Evolutionary conservation across 2,113 vertebrate genomes (phyloP), one percentile per base, ranked within the genome.

Genomic region (Notechis scutatus): DNA sequence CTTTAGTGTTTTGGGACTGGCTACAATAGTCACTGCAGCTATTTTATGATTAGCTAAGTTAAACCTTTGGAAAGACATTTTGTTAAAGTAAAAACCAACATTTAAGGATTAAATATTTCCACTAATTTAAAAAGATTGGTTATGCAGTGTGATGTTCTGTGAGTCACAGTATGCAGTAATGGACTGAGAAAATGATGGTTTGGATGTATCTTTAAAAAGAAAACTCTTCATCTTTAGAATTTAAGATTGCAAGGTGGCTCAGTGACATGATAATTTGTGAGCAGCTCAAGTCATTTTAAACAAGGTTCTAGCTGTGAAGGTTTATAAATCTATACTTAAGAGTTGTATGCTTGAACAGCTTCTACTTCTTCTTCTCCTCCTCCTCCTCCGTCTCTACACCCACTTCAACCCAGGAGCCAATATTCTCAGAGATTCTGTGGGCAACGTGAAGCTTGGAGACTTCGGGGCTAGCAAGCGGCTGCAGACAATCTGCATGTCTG

Each of bases 401-500:
- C 34, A 12, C 39, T 55, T 42, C 50, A 45, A 85, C 94, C 92
- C 95, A 99, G 99, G 99, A 96, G 99, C 99, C 97, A 99, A 99
- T 96, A 99, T 99, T 95, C 98, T 99, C 94, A 98, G 99, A 94
- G 99, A 99, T 96, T 99, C 99, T 86, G 98, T 96, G 1, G 99
- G 99, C 88, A 99, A 99, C 9, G 99, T 99, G 96, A 99, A 99
- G 96, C 98, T 99, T 5, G 99, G 99, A 96, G 99, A 99, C 96
- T 99, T 99, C 45, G 99, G 99, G 50, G 99, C 99, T 97, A 99
- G 99, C 97, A 99, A 99, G 93, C 97, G 99, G 94, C 98, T 99
- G 92, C 99, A 99, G 97, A 99, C 99, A 87, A 99, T 99, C 98
- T 99, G 99, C 93, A 98, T 99, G 98, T 99, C 99, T 20, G 98